phyloP scores from a whole-genome alignment of 2,797 vertebrate genomes.

The Liparis tanakae region DNA sequence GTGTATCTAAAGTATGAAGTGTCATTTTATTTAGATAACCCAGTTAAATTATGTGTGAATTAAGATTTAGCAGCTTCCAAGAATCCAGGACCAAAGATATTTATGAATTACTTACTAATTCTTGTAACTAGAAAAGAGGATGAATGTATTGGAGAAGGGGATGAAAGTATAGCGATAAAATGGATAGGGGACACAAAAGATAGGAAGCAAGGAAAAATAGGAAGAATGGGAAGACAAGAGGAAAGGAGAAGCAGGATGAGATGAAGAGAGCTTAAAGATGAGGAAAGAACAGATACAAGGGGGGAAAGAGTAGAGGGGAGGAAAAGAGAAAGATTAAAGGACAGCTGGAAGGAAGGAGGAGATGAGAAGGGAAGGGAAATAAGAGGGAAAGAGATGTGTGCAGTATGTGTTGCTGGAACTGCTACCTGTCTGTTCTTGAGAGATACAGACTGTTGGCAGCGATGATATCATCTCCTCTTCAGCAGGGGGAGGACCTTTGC shows the following conservation, averaged over 20 bases:
- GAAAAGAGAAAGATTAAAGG: background rate
- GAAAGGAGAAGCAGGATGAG: background rate
- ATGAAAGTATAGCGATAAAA: background rate
- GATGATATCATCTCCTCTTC: constrained; percentile 91
- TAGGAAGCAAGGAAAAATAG: background rate
- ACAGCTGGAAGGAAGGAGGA: background rate
- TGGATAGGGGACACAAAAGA: background rate
- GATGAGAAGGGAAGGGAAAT: background rate
- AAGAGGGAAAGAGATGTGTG: background rate
- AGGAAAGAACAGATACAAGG: background rate
- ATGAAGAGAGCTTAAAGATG: background rate
- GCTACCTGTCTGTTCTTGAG: constrained; percentile 87
- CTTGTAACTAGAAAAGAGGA: background rate
- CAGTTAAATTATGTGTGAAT: constrained; percentile 4
- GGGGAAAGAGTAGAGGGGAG: background rate
- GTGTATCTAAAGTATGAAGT: too few species aligned
- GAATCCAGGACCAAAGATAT: background rate
- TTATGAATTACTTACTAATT: background rate
- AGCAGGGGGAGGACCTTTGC: constrained; percentile 89
- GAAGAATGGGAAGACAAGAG: background rate
- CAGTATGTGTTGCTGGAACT: constrained; percentile 12
- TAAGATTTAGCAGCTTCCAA: constrained; percentile 12
- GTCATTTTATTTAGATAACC: background rate
- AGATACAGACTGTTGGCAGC: constrained; percentile 90
- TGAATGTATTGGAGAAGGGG: background rate